Percentiles rank a stretch among this genome's conserved stretches.
Conservation (phyloP, 1,140 invertebrate species). For the Leptoteleia sp. region DNA sequence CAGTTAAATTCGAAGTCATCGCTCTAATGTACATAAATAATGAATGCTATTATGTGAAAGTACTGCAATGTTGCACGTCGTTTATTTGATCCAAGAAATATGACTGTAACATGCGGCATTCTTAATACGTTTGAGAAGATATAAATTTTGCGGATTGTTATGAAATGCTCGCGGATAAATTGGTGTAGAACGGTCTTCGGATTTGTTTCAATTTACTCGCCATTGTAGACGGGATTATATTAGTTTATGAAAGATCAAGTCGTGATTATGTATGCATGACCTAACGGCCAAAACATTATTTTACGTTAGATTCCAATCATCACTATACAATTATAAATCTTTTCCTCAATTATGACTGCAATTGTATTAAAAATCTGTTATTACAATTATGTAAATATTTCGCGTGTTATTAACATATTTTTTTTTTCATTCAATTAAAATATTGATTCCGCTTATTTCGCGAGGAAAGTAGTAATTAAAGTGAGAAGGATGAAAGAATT, state of each 20-base stretch:
- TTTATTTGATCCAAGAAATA: constrained; percentile 58
- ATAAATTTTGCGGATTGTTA: constrained; percentile 53
- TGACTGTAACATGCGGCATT: constrained; percentile 33
- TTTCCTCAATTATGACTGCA: constrained; percentile 17
- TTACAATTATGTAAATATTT: background rate
- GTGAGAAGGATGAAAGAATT: too few relatives aligned
- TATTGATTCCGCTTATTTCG: too few relatives aligned
- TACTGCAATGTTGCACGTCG: constrained; percentile 59
- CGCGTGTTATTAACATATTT: too few relatives aligned
- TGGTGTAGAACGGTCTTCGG: constrained; percentile 19
- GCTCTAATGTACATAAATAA: constrained; percentile 58
- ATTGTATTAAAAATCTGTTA: constrained; percentile 19
- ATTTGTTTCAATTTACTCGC: constrained; percentile 46
- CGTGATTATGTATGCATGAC: constrained; percentile 12
- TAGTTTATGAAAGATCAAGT: constrained; percentile 11
- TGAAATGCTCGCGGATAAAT: constrained; percentile 51
- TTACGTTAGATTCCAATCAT: constrained; percentile 11
- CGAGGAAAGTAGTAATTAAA: too few relatives aligned
- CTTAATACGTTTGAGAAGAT: constrained; percentile 47
- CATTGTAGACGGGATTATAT: constrained; percentile 6
- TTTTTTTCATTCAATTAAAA: too few relatives aligned
- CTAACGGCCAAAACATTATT: constrained; percentile 9
- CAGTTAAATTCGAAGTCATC: constrained; percentile 55
- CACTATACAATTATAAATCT: background rate
- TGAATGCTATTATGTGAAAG: constrained; percentile 64